Evolutionary conservation across 2,797 vertebrate species (phyloP).

Genomic region (Micromesistius poutassou): DNA sequence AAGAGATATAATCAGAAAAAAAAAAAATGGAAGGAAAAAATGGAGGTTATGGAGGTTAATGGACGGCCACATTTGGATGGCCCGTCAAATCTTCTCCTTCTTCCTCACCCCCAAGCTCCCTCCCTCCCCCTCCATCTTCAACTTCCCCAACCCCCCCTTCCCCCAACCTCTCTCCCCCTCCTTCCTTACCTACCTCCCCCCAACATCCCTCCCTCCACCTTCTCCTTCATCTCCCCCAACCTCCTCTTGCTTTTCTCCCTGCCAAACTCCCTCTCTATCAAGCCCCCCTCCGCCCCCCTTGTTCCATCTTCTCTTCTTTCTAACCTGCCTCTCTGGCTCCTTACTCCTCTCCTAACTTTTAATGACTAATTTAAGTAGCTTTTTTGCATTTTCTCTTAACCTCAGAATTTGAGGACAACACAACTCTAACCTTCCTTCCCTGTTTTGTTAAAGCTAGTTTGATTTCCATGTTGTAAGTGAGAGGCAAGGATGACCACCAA

Average conservation of each 20-base stretch:
- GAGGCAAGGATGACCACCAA: slow-evolving; percentile 2
- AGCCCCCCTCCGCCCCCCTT: neutral
- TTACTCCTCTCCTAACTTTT: neutral
- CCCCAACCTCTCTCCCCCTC: no score
- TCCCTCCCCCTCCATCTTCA: neutral
- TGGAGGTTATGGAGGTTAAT: no score
- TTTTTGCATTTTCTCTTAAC: neutral
- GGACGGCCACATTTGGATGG: no score
- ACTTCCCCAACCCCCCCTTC: no score
- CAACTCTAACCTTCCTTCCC: slow-evolving; percentile 7
- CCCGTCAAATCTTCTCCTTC: no score
- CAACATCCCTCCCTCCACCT: neutral
- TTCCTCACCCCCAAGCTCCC: no score
- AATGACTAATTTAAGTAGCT: neutral
- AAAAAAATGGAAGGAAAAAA: no score
- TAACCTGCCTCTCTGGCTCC: neutral
- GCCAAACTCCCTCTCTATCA: neutral
- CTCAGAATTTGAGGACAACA: neutral
- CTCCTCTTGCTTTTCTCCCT: neutral
- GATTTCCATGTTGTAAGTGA: neutral
- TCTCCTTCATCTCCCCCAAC: no score
- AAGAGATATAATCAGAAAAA: no score
- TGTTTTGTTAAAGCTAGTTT: slow-evolving; percentile 8
- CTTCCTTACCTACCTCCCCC: neutral
- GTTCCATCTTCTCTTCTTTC: neutral